These are phyloP conservation scores for Anomalospiza imberbis DNA, from an alignment of 2,797 vertebrate genomes.

Conservation along the genomic window DNA sequence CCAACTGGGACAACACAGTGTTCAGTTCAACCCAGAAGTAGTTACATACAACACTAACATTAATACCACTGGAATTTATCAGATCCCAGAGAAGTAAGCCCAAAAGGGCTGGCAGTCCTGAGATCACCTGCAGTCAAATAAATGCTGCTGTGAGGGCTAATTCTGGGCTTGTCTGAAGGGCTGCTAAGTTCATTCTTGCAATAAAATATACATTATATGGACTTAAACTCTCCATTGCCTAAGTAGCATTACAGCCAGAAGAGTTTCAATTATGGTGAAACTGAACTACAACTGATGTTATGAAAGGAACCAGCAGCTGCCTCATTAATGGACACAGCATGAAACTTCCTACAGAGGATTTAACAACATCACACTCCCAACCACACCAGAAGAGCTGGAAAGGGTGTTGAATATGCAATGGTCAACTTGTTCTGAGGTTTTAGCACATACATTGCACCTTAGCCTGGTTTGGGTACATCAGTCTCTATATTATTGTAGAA, in stretches of 20 bases:
- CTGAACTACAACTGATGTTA: slow-evolving; percentile 10
- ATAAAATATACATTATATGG: neutral
- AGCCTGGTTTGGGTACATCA: fast-evolving
- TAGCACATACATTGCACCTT: neutral
- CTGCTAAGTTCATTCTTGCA: neutral
- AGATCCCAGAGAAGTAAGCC: neutral
- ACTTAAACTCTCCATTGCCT: neutral
- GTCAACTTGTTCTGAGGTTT: neutral
- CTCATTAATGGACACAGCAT: slow-evolving; percentile 11
- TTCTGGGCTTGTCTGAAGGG: neutral
- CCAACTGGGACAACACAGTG: neutral
- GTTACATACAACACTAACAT: neutral
- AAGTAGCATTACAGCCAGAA: neutral
- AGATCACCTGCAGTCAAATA: neutral
- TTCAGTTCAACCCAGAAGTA: neutral
- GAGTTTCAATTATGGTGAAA: neutral
- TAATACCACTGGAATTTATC: neutral
- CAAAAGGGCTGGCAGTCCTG: neutral
- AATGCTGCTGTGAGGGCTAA: neutral
- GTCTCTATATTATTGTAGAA: neutral
- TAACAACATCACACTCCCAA: neutral
- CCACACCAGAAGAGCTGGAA: neutral
- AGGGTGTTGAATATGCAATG: neutral
- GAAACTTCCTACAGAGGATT: neutral
- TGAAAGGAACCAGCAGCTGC: neutral